Evolutionary conservation across 2,888 invertebrate genomes (phyloP).

Genomic region (Furcula furcula): DNA sequence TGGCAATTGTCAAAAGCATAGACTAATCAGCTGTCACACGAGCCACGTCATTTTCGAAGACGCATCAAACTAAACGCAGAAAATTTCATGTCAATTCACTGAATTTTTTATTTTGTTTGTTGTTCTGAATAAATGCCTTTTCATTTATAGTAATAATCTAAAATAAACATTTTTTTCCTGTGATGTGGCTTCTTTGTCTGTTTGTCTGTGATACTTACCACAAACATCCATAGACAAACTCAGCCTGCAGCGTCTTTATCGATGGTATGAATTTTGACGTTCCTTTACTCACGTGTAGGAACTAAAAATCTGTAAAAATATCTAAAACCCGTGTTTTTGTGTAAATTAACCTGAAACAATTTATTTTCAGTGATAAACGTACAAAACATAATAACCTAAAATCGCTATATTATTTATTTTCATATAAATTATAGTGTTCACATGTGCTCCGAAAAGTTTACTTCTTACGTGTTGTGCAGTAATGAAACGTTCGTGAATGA

Average conservation of each 20-base stretch:
- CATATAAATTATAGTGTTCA: slow-evolving; percentile 9
- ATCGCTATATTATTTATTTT: not conserved
- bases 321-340: not conserved
- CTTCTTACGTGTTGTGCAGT: slow-evolving; percentile 26
- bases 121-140: too few relatives aligned
- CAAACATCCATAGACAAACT: slow-evolving; percentile 33
- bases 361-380: not conserved
- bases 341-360: not conserved
- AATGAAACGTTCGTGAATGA: slow-evolving; percentile 76
- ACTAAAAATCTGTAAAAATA: slow-evolving; percentile 9
- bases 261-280: slow-evolving; percentile 41
- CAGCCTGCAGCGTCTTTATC: slow-evolving; percentile 55
- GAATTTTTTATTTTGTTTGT: too few relatives aligned
- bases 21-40: slow-evolving; percentile 69
- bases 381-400: not conserved
- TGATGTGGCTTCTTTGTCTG: too few relatives aligned
- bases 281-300: slow-evolving; percentile 40
- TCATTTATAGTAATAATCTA: too few relatives aligned
- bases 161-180: too few relatives aligned
- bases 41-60: slow-evolving; percentile 78
- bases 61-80: slow-evolving; percentile 27
- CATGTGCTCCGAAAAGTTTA: slow-evolving; percentile 11
- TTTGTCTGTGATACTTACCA: slow-evolving; percentile 20
- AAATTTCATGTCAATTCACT: too few relatives aligned
- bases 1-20: slow-evolving; percentile 76